Evolutionary conservation across 2,113 vertebrate genomes (phyloP).

Genomic region (Hymenochirus boettgeri): DNA sequence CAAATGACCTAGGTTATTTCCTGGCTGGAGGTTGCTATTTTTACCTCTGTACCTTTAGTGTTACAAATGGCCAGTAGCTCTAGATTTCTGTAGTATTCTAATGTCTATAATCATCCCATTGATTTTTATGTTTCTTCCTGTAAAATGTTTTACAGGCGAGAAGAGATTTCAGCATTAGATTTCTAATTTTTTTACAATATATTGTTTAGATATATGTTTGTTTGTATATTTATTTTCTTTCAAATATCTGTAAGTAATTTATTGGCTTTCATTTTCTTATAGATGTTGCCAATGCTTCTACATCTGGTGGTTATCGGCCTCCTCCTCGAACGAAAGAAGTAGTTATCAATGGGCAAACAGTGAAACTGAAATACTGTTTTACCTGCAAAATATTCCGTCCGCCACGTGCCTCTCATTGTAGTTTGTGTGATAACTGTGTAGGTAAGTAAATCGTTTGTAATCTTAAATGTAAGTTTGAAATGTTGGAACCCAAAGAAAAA

Average conservation of each 20-base stretch:
- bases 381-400: slow-evolving; percentile 98
- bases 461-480: too few species aligned
- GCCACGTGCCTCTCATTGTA: slow-evolving; percentile 94
- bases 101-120: too few species aligned
- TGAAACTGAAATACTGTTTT: slow-evolving; percentile 97
- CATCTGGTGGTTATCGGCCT: slow-evolving; percentile 85
- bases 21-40: too few species aligned
- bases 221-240: too few species aligned
- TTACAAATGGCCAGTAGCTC: not conserved
- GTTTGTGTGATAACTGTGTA: slow-evolving; percentile 98
- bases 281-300: slow-evolving; percentile 89
- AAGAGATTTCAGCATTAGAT: too few species aligned
- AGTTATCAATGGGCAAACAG: slow-evolving; percentile 91
- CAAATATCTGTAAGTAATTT: slow-evolving; percentile 2
- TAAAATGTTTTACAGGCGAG: too few species aligned
- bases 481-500: too few species aligned
- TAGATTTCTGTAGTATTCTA: not conserved
- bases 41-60: not conserved
- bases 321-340: slow-evolving; percentile 95
- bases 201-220: too few species aligned
- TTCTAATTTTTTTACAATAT: too few species aligned
- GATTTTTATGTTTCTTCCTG: too few species aligned
- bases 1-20: too few species aligned
- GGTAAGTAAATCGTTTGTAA: slow-evolving; percentile 74
- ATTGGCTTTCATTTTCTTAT: slow-evolving; percentile 44